Evolutionary conservation across 1,140 invertebrate species (phyloP), one percentile per base, ranked within the genome.

Genomic region (Drosophila carrolli): DNA sequence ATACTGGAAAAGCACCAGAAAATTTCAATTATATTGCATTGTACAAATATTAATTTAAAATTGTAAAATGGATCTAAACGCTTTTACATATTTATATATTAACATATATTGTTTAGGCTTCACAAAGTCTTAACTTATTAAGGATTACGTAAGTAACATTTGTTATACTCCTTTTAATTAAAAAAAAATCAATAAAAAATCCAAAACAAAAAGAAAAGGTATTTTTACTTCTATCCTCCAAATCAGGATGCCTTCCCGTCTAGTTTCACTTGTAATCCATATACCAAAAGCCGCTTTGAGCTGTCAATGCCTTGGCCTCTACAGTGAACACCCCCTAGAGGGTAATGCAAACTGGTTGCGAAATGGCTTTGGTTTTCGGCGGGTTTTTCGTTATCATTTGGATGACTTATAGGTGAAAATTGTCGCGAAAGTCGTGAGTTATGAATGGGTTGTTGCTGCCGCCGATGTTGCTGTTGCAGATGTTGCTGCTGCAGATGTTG

Each of bases 361-460:
- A 8, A 13, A 41, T 61, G 46, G 67, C 38, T 35, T 27, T 19
- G 50, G 51, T 60, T 85, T 68, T 86, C 62, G 66, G 61, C 59
- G 75, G 66, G 46, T 79, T 83, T 85, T 70, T 68, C 59, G 83
- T 79, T 88, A 88, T 81, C 75, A 83, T 83, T 88, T 80, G 70
- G 83, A 88, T 88, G 83, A 88, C 67, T 88, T 88, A 88, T 88
- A 80, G 83, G 83, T 88, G 83, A 88, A 88, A 88, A 88, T 88
- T 88, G 83, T 88, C 83, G 83, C 83, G 83, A 88, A 86, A 86
- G 82, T 86, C 78, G 82, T 86, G 83, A 86, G 83, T 88, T 86
- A 88, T 86, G 83, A 86, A 75, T 86, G 56, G 75, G 70, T 51
- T 59, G 65, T n/a, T n/a, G n/a, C n/a, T n/a, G n/a, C n/a, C n/a